Evolutionary conservation across 2,113 vertebrate species (phyloP).

Genomic region (Panurus biarmicus): DNA sequence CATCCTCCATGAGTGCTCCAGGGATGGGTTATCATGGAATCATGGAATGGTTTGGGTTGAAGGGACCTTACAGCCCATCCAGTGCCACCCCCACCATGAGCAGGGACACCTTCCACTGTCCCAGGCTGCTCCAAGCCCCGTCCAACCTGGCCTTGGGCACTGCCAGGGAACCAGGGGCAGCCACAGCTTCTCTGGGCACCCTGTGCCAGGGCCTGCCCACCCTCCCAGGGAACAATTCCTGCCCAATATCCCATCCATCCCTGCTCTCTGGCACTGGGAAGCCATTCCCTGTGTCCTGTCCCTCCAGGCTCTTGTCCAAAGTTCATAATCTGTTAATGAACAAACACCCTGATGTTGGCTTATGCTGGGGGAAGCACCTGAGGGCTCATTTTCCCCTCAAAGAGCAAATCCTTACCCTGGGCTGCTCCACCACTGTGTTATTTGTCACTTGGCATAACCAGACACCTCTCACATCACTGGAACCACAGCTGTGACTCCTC

Average conservation of each 20-base stretch:
- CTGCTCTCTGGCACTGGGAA: neutral
- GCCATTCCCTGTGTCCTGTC: neutral
- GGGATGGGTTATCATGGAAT: neutral
- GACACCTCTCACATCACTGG: rapidly evolving
- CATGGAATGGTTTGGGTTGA: neutral
- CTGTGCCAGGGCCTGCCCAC: neutral
- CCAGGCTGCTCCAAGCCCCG: rapidly evolving
- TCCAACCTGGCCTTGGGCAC: neutral
- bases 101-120: rapidly evolving
- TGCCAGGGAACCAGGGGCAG: neutral
- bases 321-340: neutral
- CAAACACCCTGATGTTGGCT: rapidly evolving
- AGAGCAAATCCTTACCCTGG: rapidly evolving
- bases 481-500: neutral
- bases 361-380: rapidly evolving
- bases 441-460: neutral
- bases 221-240: neutral
- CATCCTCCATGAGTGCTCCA: neutral
- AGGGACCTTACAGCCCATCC: rapidly evolving
- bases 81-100: rapidly evolving
- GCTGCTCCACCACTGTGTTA: rapidly evolving
- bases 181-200: neutral
- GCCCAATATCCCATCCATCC: neutral
- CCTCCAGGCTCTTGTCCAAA: neutral
- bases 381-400: neutral